Percentiles rank a stretch among this genome's conserved stretches.
Conservation (phyloP, 2,888 invertebrate species). For the Sminthurides aquaticus region DNA sequence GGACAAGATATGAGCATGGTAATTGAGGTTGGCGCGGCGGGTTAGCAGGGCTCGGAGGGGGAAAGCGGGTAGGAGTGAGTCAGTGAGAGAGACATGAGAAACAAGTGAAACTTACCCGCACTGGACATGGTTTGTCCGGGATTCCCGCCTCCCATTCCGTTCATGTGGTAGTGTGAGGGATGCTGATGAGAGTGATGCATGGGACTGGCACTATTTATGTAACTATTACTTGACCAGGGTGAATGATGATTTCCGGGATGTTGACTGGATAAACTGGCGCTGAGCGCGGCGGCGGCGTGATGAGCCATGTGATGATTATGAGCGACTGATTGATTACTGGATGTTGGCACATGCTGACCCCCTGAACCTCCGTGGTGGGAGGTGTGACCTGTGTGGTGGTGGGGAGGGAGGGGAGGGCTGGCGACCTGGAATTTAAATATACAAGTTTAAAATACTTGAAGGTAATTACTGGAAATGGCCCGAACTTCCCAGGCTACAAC, state of each 20-base stretch:
- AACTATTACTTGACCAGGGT: constrained; percentile 46
- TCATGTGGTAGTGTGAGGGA: constrained; percentile 41
- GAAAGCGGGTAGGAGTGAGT: too few relatives aligned
- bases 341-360: constrained; percentile 58
- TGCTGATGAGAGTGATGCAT: constrained; percentile 43
- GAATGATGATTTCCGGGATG: constrained; percentile 53
- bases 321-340: constrained; percentile 53
- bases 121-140: constrained; percentile 31
- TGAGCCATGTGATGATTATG: constrained; percentile 49
- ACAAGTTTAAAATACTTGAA: neutral
- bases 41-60: too few relatives aligned
- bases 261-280: constrained; percentile 56
- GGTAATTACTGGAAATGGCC: neutral
- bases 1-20: too few relatives aligned
- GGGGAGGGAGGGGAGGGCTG: constrained; percentile 54
- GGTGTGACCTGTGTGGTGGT: constrained; percentile 47
- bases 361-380: constrained; percentile 56
- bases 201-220: constrained; percentile 44
- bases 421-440: constrained; percentile 50
- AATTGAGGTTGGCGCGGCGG: too few relatives aligned
- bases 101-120: constrained; percentile 31
- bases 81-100: too few relatives aligned
- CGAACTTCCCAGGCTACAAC: too few relatives aligned
- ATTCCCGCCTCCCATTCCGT: constrained; percentile 30
- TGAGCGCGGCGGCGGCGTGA: constrained; percentile 38